Evolutionary conservation across 2,113 vertebrate genomes (phyloP).

Genomic region (Willisornis vidua): DNA sequence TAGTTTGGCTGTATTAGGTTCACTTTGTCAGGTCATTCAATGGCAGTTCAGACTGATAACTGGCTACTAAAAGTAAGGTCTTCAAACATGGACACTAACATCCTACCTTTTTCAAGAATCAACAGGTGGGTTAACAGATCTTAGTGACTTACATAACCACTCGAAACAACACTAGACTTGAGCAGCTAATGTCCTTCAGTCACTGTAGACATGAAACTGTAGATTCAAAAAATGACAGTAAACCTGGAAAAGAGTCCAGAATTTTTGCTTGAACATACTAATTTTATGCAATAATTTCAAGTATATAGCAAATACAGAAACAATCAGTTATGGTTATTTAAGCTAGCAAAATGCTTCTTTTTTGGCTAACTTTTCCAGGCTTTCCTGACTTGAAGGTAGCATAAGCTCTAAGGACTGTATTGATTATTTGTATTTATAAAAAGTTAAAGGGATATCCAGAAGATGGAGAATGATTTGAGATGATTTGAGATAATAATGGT

Average conservation of each 20-base stretch:
- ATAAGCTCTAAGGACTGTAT: neutral
- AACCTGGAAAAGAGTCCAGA: neutral
- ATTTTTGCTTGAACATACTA: neutral
- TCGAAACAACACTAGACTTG: neutral
- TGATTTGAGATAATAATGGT: neutral
- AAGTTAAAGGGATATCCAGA: neutral
- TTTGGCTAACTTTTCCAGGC: neutral
- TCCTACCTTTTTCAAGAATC: neutral
- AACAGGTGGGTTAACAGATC: neutral
- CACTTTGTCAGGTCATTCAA: neutral
- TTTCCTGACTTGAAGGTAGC: neutral
- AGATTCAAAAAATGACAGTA: neutral
- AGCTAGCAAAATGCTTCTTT: neutral
- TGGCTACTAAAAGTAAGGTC: neutral
- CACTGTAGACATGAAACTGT: neutral
- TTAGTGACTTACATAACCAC: neutral
- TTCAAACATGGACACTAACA: neutral
- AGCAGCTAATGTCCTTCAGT: neutral
- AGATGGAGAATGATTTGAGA: neutral
- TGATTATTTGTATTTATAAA: neutral
- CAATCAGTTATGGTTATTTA: neutral
- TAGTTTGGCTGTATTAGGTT: neutral
- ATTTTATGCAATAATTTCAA: neutral
- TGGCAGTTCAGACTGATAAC: neutral
- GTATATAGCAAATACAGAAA: neutral